A percentile compares a stretch with the other conserved stretches of the same genome.
These are phyloP conservation scores for Mermis nigrescens DNA, from an alignment of 2,888 invertebrate species.

Conservation along the genomic window DNA sequence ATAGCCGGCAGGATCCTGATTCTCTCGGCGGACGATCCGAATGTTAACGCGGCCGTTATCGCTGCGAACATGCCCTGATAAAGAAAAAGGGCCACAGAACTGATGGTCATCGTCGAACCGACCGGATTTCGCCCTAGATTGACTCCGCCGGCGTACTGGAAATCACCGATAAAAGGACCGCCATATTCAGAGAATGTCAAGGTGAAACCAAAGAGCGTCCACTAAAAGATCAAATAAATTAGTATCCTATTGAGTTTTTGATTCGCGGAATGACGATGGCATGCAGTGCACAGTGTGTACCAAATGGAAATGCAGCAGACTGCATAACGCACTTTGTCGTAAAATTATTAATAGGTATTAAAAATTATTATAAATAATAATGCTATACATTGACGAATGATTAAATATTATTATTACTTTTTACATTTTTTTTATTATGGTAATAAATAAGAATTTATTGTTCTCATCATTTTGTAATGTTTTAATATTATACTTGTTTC, in stretches of 20 bases:
- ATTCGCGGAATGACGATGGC: too few relatives aligned
- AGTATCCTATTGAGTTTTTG: not conserved
- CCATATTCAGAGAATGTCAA: conserved; percentile 1
- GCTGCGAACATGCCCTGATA: conserved; percentile 16
- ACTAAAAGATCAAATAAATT: not conserved
- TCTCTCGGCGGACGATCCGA: conserved; percentile 15
- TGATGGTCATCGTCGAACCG: not conserved
- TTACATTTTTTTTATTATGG: too few relatives aligned
- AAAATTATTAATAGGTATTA: too few relatives aligned
- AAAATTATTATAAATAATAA: too few relatives aligned
- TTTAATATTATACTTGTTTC: too few relatives aligned
- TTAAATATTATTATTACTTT: too few relatives aligned
- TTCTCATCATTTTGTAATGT: too few relatives aligned
- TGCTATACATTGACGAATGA: too few relatives aligned
- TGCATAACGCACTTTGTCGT: too few relatives aligned
- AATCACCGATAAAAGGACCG: not conserved
- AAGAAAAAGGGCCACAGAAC: conserved; percentile 7
- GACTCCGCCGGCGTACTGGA: not conserved
- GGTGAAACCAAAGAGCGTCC: not conserved
- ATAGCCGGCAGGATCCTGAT: conserved; percentile 4
- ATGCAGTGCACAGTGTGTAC: too few relatives aligned
- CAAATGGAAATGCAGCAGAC: too few relatives aligned
- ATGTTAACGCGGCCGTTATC: conserved; percentile 14
- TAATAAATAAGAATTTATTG: too few relatives aligned
- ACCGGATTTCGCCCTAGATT: not conserved